Conservation (phyloP, 2,888 invertebrate genomes). For the Tillus elongatus region DNA sequence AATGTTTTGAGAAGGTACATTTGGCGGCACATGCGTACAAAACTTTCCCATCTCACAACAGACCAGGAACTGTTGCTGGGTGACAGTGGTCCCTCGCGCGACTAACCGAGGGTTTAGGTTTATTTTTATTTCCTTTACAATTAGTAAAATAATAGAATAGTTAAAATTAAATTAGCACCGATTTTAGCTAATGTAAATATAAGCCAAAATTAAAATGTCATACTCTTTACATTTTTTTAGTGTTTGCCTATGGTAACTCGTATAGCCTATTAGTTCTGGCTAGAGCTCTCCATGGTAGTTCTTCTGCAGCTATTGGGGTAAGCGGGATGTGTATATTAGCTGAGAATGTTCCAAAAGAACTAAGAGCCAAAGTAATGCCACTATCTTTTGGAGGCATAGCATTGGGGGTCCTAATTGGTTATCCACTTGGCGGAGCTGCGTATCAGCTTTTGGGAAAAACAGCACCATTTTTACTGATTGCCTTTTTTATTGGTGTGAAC, state of each 20-base stretch:
- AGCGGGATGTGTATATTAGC: conserved; percentile 77
- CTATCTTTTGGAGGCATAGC: conserved; percentile 73
- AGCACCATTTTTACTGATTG: conserved; percentile 63
- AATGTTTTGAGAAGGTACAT: too few species aligned
- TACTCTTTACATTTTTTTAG: conserved; percentile 42
- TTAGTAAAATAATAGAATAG: too few species aligned
- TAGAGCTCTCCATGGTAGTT: conserved; percentile 68
- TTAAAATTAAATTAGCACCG: too few species aligned
- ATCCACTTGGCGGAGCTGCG: conserved; percentile 70
- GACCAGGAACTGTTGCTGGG: too few species aligned
- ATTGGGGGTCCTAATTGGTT: conserved; percentile 69
- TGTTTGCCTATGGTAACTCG: conserved; percentile 65
- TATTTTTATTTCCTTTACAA: too few species aligned
- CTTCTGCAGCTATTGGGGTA: conserved; percentile 70
- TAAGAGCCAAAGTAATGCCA: conserved; percentile 65
- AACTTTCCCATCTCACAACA: too few species aligned
- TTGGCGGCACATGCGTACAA: too few species aligned
- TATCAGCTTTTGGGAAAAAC: conserved; percentile 69
- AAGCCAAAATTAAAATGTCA: too few species aligned
- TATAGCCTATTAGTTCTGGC: conserved; percentile 62
- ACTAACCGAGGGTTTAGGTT: too few species aligned
- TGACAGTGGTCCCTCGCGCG: too few species aligned
- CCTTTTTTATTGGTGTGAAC: conserved; percentile 48
- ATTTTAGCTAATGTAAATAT: too few species aligned
- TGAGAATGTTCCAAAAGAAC: conserved; percentile 46